Evolutionary conservation across 1,140 invertebrate genomes (phyloP).

Genomic region (Leptopilina boulardi): DNA sequence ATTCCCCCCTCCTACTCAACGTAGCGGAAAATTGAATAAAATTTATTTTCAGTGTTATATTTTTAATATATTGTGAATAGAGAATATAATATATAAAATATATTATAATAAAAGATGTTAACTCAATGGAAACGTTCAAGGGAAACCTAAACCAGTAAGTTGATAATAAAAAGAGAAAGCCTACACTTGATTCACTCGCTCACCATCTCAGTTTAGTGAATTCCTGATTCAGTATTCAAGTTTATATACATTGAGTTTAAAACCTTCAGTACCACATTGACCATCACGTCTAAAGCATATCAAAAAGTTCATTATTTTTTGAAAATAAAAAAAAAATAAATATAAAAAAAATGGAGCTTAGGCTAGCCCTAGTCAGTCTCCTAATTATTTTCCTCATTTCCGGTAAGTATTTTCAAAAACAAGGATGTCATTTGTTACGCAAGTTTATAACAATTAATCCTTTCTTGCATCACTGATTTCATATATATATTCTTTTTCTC

Average conservation of each 20-base stretch:
- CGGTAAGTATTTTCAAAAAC: constrained; percentile 57
- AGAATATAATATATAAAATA: too few species aligned
- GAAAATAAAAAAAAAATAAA: constrained; percentile 19
- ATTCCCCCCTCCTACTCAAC: too few species aligned
- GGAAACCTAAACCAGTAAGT: constrained; percentile 25
- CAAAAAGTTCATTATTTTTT: constrained; percentile 22
- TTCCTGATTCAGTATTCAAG: not conserved
- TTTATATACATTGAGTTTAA: constrained; percentile 36
- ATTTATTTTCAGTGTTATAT: too few species aligned
- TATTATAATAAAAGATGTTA: not conserved
- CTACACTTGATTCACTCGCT: constrained; percentile 49
- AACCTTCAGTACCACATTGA: constrained; percentile 53
- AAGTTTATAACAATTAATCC: not conserved
- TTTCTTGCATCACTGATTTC: not conserved
- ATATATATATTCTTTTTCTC: not conserved
- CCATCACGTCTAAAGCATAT: constrained; percentile 46
- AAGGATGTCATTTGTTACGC: constrained; percentile 35
- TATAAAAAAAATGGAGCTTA: constrained; percentile 59
- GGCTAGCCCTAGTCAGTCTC: constrained; percentile 53
- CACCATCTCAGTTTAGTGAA: not conserved
- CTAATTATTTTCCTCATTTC: constrained; percentile 58
- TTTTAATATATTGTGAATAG: too few species aligned
- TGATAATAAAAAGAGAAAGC: constrained; percentile 60
- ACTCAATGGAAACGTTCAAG: not conserved
- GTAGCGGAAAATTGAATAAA: too few species aligned